Conservation (phyloP, 2,797 vertebrate genomes). For the Clamator glandarius region DNA sequence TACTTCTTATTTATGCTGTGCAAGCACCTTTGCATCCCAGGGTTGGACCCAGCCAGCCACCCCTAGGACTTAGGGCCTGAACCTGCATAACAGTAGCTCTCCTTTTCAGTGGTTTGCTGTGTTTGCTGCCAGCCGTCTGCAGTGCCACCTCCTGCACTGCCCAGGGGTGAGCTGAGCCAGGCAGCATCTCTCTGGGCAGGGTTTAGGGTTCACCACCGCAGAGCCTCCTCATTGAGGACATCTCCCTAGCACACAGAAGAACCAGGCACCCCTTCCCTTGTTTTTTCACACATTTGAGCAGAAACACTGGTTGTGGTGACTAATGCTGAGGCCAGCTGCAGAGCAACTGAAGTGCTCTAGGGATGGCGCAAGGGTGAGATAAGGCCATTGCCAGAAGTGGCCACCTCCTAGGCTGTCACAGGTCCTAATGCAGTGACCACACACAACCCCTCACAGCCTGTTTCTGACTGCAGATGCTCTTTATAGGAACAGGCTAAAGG, state of each 20-base stretch:
- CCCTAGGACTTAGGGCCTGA: neutral
- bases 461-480: neutral
- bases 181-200: neutral
- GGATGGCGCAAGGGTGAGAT: neutral
- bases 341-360: accelerated
- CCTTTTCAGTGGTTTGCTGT: accelerated
- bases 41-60: neutral
- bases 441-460: accelerated
- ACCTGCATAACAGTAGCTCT: neutral
- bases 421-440: neutral
- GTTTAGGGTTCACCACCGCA: neutral
- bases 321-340: too few species aligned
- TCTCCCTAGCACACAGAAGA: neutral
- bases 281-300: neutral
- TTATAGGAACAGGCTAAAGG: neutral
- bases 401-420: neutral
- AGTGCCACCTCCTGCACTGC: neutral
- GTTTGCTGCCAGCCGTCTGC: neutral
- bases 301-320: accelerated
- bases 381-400: neutral
- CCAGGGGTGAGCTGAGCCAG: neutral
- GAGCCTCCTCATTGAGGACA: neutral
- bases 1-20: conserved; percentile 7
- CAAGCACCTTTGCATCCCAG: neutral
- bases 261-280: neutral